phyloP scores from a whole-genome alignment of 2,797 vertebrate genomes.

The Nannoperca obscura region DNA sequence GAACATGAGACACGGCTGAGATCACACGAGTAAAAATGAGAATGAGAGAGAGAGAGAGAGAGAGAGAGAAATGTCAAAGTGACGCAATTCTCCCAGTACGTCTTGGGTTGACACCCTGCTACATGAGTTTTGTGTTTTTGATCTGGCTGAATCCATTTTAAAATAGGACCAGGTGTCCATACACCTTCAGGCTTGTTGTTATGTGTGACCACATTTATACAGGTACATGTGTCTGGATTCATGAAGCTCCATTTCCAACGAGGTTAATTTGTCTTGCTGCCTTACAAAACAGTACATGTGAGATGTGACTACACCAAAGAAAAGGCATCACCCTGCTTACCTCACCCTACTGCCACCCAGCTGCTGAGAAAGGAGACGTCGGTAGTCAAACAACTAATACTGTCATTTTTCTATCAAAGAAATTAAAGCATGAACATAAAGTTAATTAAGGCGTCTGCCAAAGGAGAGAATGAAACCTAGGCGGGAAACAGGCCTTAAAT shows the following conservation, averaged over 20 bases:
- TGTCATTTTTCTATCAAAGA: no score
- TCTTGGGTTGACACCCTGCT: slow-evolving; percentile 45
- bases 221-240: not conserved
- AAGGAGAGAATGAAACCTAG: not conserved
- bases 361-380: no score
- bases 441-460: no score
- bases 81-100: slow-evolving; percentile 29
- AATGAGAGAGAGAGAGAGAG: no score
- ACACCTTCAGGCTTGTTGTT: slow-evolving; percentile 29
- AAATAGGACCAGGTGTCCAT: slow-evolving; percentile 36
- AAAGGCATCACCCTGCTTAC: no score
- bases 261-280: no score
- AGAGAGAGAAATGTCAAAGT: slow-evolving; percentile 46
- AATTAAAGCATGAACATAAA: not conserved
- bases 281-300: no score
- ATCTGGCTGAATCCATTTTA: slow-evolving; percentile 22
- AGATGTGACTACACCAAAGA: no score
- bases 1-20: slow-evolving; percentile 39
- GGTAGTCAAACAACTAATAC: no score
- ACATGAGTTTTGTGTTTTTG: slow-evolving; percentile 12
- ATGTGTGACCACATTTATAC: not conserved
- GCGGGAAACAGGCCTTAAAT: not conserved
- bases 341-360: no score
- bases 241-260: slow-evolving; percentile 8
- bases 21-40: slow-evolving; percentile 16